These are phyloP conservation scores for Sphaerolaimus hirsutus DNA, from an alignment of 2,888 invertebrate species.

Conservation along the genomic window DNA sequence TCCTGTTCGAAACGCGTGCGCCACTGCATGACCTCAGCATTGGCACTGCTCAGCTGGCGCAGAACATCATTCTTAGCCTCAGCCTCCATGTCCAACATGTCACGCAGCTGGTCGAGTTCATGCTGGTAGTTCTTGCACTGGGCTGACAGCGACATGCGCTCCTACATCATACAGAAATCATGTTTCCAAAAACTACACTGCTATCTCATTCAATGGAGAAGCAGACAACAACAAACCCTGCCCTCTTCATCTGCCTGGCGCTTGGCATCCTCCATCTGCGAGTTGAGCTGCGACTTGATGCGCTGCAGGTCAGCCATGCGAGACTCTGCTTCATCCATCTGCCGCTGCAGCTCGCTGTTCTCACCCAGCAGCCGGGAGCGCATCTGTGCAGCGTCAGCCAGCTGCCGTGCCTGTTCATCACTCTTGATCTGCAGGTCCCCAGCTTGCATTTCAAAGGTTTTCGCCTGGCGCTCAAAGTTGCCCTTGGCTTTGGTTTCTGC, in stretches of 20 bases:
- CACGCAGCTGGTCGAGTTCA: constrained; percentile 92
- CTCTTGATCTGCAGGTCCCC: constrained; percentile 52
- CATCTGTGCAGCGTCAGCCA: constrained; percentile 53
- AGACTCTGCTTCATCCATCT: constrained; percentile 93
- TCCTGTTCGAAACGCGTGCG: constrained; percentile 69
- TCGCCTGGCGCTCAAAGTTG: constrained; percentile 18
- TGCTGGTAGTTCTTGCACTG: constrained; percentile 97
- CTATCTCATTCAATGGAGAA: not conserved
- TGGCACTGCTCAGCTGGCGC: constrained; percentile 93
- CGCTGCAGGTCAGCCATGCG: constrained; percentile 57
- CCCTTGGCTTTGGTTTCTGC: constrained; percentile 84
- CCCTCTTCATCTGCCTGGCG: constrained; percentile 74
- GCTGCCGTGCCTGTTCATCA: constrained; percentile 83
- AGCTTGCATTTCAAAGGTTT: constrained; percentile 20
- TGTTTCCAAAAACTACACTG: not conserved
- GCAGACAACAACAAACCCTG: constrained; percentile 15
- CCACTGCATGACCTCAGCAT: constrained; percentile 37
- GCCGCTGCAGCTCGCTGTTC: constrained; percentile 81
- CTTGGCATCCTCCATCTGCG: constrained; percentile 63
- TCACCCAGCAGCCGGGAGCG: constrained; percentile 94
- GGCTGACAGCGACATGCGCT: constrained; percentile 24
- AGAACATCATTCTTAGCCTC: constrained; percentile 96
- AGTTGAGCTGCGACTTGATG: constrained; percentile 64
- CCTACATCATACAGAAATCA: constrained; percentile 2
- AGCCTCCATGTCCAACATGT: constrained; percentile 94